Evolutionary conservation across 1,140 invertebrate genomes (phyloP), one percentile per base, ranked within the genome.

Genomic region (Belonocnema kinseyi): DNA sequence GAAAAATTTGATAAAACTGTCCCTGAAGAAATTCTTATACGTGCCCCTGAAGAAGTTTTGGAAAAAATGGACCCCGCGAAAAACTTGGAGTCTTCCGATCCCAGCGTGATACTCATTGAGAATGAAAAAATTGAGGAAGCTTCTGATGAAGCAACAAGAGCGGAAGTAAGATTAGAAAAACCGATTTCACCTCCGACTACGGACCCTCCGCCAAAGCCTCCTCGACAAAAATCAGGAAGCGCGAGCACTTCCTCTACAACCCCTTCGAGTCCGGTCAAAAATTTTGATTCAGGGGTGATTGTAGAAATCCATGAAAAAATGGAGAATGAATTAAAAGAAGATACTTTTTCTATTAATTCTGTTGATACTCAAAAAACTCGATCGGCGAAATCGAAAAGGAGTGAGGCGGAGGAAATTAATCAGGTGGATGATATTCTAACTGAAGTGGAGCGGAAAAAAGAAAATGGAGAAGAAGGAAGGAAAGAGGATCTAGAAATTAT

Each of bases 121-220:
- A 46, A 79, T 53, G 40, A 58, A 71, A 78, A 71, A 53, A 16
- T 61, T 40, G 33, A 61, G 40, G 56, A 77, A 71, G 50, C 21
- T 2, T 70, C 21, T 2, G 73, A 75, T 70, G 61, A 74, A 17
- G n/a, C n/a, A 1, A 33, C 33, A 10, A 61, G 17, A 21, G 51
- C 58, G 0, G 51, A 71, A 52, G 76, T 71, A 1, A 76, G 33
- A 17, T 16, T 77, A 14, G 79, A 82, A 50, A 77, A 80, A 56
- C 50, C 70, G 61, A 73, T 53, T 56, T 76, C 75, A 21, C 76
- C 74, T 14, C 73, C 58, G 75, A 77, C n/a, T 54, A 76, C 77
- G 33, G 26, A 66, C 7, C 82, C 83, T 12, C 84, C 87, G 2
- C 86, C 85, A 0, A 87, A 87, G 70, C 86, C 86, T 13, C 84